A percentile compares a stretch with the other conserved stretches of the same genome.
Conservation (phyloP, 1,140 invertebrate species). For the Drosophila subpulchrella region DNA sequence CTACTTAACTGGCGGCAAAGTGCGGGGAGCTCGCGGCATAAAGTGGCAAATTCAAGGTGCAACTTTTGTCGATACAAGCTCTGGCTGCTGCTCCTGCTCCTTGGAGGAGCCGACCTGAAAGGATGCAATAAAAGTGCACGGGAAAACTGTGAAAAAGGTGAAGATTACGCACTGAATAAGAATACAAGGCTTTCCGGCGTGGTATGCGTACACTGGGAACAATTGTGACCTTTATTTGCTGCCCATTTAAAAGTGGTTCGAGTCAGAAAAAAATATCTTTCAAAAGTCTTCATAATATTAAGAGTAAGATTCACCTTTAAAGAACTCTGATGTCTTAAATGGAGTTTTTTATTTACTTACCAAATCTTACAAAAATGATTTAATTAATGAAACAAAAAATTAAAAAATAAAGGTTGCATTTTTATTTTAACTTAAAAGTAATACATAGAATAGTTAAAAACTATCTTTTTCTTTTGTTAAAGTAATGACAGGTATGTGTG, state of each 20-base stretch:
- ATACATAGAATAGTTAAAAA: too few species aligned
- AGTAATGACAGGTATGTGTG: not conserved
- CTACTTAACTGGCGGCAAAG: conserved; percentile 61
- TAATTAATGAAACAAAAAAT: too few species aligned
- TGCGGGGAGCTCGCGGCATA: conserved; percentile 48
- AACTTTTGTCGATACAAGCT: conserved; percentile 76
- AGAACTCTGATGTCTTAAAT: too few species aligned
- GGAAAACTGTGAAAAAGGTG: conserved; percentile 69
- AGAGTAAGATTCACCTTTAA: too few species aligned
- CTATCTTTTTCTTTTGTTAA: not conserved
- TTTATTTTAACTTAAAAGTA: too few species aligned
- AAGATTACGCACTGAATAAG: conserved; percentile 81
- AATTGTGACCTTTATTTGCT: not conserved
- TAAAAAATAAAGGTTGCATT: too few species aligned
- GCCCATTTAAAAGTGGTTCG: too few species aligned
- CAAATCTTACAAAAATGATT: too few species aligned
- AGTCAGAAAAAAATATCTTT: too few species aligned
- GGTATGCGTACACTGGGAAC: conserved; percentile 15
- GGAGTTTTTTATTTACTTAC: too few species aligned
- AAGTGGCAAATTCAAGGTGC: conserved; percentile 73
- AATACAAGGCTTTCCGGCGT: conserved; percentile 56
- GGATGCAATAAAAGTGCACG: conserved; percentile 75
- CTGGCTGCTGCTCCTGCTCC: conserved; percentile 2
- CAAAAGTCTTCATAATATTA: too few species aligned
- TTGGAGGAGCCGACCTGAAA: conserved; percentile 10